Evolutionary conservation across 2,888 invertebrate genomes (phyloP), one percentile per base, ranked within the genome.

Genomic region (Harmothoe impar): DNA sequence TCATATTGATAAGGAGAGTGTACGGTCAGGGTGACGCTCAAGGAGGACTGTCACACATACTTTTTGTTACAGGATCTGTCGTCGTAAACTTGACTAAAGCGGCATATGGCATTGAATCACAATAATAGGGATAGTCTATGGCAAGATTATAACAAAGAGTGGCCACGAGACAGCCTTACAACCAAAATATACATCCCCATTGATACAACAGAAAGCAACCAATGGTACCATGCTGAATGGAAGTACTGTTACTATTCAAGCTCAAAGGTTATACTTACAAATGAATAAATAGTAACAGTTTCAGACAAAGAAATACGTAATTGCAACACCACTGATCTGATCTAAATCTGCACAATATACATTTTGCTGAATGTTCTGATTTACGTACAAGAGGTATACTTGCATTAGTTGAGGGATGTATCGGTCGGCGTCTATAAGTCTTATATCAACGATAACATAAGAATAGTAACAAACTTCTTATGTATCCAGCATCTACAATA

Each of bases 261-360:
- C 62, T 62, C n/a, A 62, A 62, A 15, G n/a, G n/a, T 62, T n/a
- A 62, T 62, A 5, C 54, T 62, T 62, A n/a, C n/a, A 62, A 62
- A 62, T 62, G n/a, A 62, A 62, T 62, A 62, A 62, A n/a, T 62
- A 62, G 62, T 62, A 62, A 62, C 62, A 62, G 54, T 52, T 15
- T 15, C 10, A 17, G 17, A 15, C 12, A 52, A 17, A n/a, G 15
- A 20, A 12, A 62, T n/a, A 62, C 62, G 20, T 20, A 62, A 62
- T 62, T 62, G 62, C 62, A 20, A 62, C 62, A 62, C n/a, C 62
- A 62, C 20, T 20, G 62, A 62, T 62, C 62, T 62, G 62, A 62
- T 62, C 62, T 62, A 62, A 62, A n/a, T 62, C 3, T 62, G 62
- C 72, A 72, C 72, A 29, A 72, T 25, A 25, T 25, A 72, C 72